Base-by-base conservation (phyloP, 1,140 invertebrate genomes). In the Littorina saxatilis region DNA sequence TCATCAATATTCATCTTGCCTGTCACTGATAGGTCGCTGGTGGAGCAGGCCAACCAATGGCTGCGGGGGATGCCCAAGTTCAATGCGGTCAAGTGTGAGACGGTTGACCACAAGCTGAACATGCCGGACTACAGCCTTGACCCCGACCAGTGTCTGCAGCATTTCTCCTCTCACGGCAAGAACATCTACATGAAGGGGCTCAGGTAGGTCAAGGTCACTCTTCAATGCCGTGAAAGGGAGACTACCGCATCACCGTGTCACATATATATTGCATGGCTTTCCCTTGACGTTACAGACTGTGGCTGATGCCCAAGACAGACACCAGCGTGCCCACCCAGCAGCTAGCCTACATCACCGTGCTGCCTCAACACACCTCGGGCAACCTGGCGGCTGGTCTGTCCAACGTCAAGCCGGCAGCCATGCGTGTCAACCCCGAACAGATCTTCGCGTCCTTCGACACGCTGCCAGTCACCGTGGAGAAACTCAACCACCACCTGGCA, bases 21-120 rank as follows among this genome's bases (percentile, higher is more conserved):
- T n/a, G n/a, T n/a, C n/a, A n/a, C n/a, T 77, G 55, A 43, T 81
- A 88, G 85, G 55, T 79, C 84, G 27, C 84, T 87, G 17, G 50
- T 85, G 73, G 85, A 87, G 47, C 83, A 85, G 68, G 84, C 84
- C 9, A 88, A 88, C 70, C 87, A 88, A 37, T 87, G 85, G 87
- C 68, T 87, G 55, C 77, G 81, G 17, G 80, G 81, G 11, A 87
- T 84, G 73, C 84, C 85, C 17, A 82, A 81, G 43, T 88, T 82
- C 61, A 52, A 47, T 27, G 85, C 72, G 27, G 81, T 83, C 70
- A 86, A 85, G 80, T 81, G 84, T 40, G 87, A 88, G 82, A 86
- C 87, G 1, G 70, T 85, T 35, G 74, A 73, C 9, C 81, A 81
- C 74, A 88, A 88, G 66, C 80, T 87, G 17, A 58, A 77, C 29